These are phyloP conservation scores for Acrocephalus arundinaceus DNA, from an alignment of 2,113 vertebrate species.

Conservation along the genomic window DNA sequence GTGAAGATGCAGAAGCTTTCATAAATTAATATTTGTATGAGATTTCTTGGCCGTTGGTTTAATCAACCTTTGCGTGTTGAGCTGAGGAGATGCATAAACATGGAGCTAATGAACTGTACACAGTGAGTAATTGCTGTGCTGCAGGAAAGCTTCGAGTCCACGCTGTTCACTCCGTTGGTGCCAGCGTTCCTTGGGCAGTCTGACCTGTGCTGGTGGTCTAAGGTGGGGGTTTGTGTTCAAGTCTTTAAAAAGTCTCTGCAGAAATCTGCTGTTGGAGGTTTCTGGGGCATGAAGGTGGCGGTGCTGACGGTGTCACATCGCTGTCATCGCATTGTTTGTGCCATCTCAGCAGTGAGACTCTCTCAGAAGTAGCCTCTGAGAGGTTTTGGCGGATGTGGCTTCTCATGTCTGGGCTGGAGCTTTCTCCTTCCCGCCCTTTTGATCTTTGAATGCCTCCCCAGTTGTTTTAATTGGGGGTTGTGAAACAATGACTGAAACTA, in stretches of 20 bases:
- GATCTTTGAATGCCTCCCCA: neutral
- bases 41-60: neutral
- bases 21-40: neutral
- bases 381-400: neutral
- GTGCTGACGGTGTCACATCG: neutral
- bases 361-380: neutral
- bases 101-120: neutral
- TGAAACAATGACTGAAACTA: neutral
- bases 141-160: neutral
- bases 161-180: rapidly evolving
- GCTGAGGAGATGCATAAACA: neutral
- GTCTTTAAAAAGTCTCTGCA: neutral
- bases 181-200: neutral
- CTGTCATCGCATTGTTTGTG: neutral
- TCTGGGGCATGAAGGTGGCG: neutral
- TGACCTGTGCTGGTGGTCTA: neutral
- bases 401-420: neutral
- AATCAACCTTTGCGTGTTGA: neutral
- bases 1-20: neutral
- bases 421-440: neutral
- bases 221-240: neutral
- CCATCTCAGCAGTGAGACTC: neutral
- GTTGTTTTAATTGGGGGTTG: neutral
- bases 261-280: neutral
- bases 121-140: neutral